These are phyloP conservation scores for Telmatherina bonti DNA, from an alignment of 2,797 vertebrate species.

Conservation along the genomic window DNA sequence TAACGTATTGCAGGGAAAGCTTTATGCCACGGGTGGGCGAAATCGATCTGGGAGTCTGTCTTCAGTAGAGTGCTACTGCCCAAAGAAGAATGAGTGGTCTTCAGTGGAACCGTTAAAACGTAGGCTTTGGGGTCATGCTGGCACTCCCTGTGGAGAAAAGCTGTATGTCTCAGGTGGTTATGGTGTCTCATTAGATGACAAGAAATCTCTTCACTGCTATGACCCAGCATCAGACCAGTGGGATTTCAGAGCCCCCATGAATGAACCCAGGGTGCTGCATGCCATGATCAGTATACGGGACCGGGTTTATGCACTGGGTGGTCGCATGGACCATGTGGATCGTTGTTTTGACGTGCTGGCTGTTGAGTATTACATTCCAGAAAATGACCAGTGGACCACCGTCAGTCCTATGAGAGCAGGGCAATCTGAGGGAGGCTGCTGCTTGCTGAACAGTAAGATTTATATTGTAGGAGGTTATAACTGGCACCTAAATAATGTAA, in stretches of 20 bases:
- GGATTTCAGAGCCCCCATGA: conserved; percentile 94
- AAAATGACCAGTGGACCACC: conserved; percentile 94
- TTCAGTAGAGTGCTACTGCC: conserved; percentile 94
- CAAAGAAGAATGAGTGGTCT: conserved; percentile 92
- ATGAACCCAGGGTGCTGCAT: conserved; percentile 93
- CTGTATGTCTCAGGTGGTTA: conserved; percentile 96
- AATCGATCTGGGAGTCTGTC: conserved; percentile 95
- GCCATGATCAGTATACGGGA: conserved; percentile 88
- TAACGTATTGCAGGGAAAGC: conserved; percentile 85
- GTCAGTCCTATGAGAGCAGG: conserved; percentile 95
- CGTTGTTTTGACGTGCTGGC: conserved; percentile 95
- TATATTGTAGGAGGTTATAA: conserved; percentile 96
- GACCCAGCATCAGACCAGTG: conserved; percentile 88
- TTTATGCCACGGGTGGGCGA: conserved; percentile 95
- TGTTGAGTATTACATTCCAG: conserved; percentile 92
- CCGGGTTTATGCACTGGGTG: conserved; percentile 91
- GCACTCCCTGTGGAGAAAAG: conserved; percentile 84
- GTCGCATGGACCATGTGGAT: conserved; percentile 97
- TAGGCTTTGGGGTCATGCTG: conserved; percentile 97
- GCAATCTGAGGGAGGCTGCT: conserved; percentile 96
- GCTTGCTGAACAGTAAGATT: conserved; percentile 90
- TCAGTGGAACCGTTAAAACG: conserved; percentile 92
- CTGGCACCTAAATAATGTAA: conserved; percentile 98
- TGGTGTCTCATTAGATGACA: conserved; percentile 94
- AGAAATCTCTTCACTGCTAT: conserved; percentile 94